Percentiles rank a stretch among this genome's conserved stretches.
Evolutionary conservation across 2,113 vertebrate species (phyloP).

Genomic region (Candoia aspera): DNA sequence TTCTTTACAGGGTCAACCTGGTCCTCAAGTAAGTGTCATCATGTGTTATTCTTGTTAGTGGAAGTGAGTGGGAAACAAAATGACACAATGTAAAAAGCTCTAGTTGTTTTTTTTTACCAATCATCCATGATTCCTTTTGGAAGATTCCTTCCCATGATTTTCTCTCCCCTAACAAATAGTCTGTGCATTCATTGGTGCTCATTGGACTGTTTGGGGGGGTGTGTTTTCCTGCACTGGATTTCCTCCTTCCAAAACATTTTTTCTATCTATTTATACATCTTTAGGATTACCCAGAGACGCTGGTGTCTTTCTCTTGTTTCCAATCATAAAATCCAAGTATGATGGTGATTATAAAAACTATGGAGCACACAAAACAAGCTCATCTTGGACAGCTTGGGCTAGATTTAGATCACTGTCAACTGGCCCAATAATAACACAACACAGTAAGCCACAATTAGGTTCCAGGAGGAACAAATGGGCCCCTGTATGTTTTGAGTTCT

Average conservation of each 20-base stretch:
- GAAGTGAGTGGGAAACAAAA: not conserved
- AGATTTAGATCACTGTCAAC: slow-evolving; percentile 60
- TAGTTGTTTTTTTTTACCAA: too few relatives aligned
- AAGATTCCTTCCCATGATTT: not conserved
- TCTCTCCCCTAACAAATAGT: not conserved
- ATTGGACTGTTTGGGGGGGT: not conserved
- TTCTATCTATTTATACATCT: not conserved
- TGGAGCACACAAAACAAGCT: not conserved
- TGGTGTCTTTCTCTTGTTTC: not conserved
- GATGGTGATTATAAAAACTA: not conserved
- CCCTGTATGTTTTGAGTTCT: slow-evolving; percentile 62
- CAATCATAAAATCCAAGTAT: not conserved
- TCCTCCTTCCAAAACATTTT: not conserved
- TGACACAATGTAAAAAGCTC: not conserved
- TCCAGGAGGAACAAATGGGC: slow-evolving; percentile 67
- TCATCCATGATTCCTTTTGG: not conserved
- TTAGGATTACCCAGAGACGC: not conserved
- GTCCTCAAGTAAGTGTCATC: slow-evolving; percentile 77
- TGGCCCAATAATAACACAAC: slow-evolving; percentile 66
- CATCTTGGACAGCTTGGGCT: not conserved
- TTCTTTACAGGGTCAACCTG: slow-evolving; percentile 77
- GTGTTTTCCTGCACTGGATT: not conserved
- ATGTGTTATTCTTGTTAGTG: not conserved
- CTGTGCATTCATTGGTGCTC: not conserved
- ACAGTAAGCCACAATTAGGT: slow-evolving; percentile 67